phyloP scores from a whole-genome alignment of 2,113 vertebrate species.

The Chroicocephalus ridibundus region DNA sequence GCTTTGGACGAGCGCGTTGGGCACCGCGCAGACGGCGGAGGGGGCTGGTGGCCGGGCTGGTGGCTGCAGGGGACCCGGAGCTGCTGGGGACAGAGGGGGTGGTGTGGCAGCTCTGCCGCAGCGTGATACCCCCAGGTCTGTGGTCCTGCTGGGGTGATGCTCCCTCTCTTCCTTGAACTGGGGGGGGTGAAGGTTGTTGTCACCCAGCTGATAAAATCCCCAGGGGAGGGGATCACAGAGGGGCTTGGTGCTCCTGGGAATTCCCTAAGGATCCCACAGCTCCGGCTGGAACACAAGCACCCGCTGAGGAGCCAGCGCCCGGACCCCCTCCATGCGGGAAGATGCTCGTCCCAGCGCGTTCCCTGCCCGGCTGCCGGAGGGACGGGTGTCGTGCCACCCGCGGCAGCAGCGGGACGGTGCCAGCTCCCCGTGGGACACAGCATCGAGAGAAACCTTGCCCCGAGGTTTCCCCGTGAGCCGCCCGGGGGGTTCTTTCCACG shows the following conservation, averaged over 20 bases:
- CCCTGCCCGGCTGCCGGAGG: not conserved
- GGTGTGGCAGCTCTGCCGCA: rapidly evolving
- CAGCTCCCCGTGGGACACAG: rapidly evolving
- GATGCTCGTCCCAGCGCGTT: rapidly evolving
- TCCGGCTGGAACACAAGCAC: not conserved
- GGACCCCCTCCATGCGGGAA: rapidly evolving
- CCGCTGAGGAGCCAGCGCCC: not conserved
- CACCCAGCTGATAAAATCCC: not conserved
- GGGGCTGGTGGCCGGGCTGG: not conserved
- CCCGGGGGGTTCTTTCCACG: rapidly evolving
- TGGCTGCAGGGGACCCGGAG: rapidly evolving
- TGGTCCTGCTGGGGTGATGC: not conserved
- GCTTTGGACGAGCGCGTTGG: rapidly evolving
- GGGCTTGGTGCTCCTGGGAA: not conserved
- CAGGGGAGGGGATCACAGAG: not conserved
- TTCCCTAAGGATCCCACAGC: not conserved
- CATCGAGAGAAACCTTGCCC: not conserved
- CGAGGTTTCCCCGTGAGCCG: not conserved
- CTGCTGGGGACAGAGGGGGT: rapidly evolving
- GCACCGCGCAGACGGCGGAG: not conserved
- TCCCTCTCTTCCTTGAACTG: not conserved
- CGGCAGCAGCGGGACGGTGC: not conserved
- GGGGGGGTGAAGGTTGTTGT: rapidly evolving
- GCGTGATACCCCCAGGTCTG: not conserved
- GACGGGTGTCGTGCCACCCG: rapidly evolving